Evolutionary conservation across 2,113 vertebrate species (phyloP).

Genomic region (Microcebus lehilahytsara): DNA sequence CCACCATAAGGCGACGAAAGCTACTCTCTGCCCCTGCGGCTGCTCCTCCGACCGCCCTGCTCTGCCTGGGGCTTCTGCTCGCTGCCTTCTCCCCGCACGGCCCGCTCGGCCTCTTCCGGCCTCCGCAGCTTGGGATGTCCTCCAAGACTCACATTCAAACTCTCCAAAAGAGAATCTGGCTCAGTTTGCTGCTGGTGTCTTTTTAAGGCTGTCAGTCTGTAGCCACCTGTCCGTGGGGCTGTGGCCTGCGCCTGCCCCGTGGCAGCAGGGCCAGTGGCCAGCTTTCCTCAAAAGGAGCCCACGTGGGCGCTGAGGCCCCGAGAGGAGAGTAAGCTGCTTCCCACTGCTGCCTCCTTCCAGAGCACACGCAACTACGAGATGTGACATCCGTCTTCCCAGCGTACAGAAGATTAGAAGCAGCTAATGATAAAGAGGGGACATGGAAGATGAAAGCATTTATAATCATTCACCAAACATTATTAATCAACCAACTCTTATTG

Average conservation of each 20-base stretch:
- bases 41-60: not conserved
- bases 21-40: not conserved
- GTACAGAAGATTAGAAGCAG: not conserved
- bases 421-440: not conserved
- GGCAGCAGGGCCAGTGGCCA: not conserved
- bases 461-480: not conserved
- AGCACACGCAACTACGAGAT: not conserved
- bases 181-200: not conserved
- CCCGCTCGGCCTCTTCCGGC: not conserved
- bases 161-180: not conserved
- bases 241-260: not conserved
- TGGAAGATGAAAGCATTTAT: not conserved
- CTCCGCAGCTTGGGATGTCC: not conserved
- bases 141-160: not conserved
- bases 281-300: not conserved
- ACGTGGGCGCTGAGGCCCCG: not conserved
- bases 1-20: not conserved
- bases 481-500: not conserved
- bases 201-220: not conserved
- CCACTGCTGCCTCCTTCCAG: not conserved
- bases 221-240: not conserved
- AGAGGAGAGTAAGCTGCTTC: not conserved
- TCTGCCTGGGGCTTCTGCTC: not conserved
- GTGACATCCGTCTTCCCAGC: not conserved
- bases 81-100: not conserved